These are phyloP conservation scores for Lithosia quadra DNA, from an alignment of 2,888 invertebrate genomes.

Conservation along the genomic window DNA sequence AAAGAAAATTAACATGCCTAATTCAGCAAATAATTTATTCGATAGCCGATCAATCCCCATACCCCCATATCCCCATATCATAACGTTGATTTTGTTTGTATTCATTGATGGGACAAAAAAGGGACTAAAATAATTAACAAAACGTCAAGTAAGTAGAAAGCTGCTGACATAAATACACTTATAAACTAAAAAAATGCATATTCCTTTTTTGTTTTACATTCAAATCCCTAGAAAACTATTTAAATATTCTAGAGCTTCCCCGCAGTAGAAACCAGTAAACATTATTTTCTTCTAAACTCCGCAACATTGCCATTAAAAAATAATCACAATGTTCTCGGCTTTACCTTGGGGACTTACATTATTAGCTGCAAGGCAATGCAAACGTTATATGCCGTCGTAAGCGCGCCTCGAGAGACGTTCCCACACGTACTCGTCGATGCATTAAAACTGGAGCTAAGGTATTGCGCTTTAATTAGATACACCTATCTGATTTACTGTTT, in stretches of 20 bases:
- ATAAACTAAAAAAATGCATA: too few relatives aligned
- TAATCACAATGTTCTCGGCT: slow-evolving; percentile 24
- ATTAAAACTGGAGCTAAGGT: slow-evolving; percentile 26
- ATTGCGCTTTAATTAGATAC: neutral
- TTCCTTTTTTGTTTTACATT: neutral
- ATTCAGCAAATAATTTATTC: neutral
- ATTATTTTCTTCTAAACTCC: slow-evolving; percentile 24
- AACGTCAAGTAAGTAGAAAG: neutral
- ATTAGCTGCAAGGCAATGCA: slow-evolving; percentile 44
- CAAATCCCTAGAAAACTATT: neutral
- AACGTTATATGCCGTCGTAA: slow-evolving; percentile 34
- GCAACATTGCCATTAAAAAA: slow-evolving; percentile 30
- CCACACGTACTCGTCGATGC: slow-evolving; percentile 36
- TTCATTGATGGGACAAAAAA: neutral
- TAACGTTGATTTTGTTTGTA: neutral
- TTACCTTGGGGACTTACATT: slow-evolving; percentile 27
- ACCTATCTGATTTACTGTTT: neutral
- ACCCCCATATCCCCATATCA: neutral
- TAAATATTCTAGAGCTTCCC: neutral
- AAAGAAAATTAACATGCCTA: neutral
- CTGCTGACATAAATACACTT: neutral
- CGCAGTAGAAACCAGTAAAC: neutral
- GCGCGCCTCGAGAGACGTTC: slow-evolving; percentile 24
- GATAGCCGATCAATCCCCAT: neutral
- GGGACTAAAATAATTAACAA: neutral